Conservation (phyloP, 2,113 vertebrate species). For the Acinonyx jubatus region DNA sequence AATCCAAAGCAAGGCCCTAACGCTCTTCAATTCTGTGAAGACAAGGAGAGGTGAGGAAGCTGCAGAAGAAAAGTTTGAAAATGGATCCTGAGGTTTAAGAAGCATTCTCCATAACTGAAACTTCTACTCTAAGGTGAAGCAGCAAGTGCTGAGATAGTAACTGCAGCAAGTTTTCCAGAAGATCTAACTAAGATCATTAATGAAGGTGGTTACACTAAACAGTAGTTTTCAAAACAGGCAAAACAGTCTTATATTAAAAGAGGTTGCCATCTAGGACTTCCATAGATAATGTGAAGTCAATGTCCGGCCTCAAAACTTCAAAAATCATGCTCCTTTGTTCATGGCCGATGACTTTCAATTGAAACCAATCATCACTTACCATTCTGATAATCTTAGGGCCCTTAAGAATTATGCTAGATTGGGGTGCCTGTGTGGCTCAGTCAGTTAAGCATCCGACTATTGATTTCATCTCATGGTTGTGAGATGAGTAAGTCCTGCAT, state of each 20-base stretch:
- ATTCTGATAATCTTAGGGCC: neutral
- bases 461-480: too few relatives aligned
- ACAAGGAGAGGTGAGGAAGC: neutral
- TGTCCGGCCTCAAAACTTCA: neutral
- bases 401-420: neutral
- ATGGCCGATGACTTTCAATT: neutral
- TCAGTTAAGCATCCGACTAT: too few relatives aligned
- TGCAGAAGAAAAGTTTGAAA: neutral
- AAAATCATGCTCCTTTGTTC: neutral
- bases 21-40: neutral
- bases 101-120: neutral
- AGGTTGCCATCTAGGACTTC: neutral
- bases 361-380: neutral
- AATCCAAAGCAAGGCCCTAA: neutral
- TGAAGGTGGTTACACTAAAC: neutral
- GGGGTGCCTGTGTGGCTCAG: too few relatives aligned
- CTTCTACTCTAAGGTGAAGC: neutral
- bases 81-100: neutral
- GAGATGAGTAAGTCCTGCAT: too few relatives aligned
- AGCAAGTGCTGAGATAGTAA: neutral
- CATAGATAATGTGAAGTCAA: neutral
- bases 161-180: neutral
- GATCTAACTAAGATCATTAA: neutral
- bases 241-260: neutral
- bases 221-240: neutral